Conservation (phyloP, 1,140 invertebrate genomes). For the Pseudomyrmex pallidus region DNA sequence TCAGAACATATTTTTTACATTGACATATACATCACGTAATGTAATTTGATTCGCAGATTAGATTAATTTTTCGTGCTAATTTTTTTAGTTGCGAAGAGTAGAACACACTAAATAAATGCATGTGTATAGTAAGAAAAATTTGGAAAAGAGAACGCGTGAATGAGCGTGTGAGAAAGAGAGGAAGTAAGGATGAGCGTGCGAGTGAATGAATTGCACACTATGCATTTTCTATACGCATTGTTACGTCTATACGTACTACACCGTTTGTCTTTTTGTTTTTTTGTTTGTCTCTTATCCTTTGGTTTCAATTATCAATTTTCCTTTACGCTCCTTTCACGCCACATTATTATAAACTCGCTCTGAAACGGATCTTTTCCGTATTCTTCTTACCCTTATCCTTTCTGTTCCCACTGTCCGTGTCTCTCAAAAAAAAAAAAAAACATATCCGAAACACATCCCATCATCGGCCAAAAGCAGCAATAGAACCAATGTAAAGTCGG, state of each 20-base stretch:
- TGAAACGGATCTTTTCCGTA: slow-evolving; percentile 63
- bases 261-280: slow-evolving; percentile 83
- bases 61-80: slow-evolving; percentile 15
- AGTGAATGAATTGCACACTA: slow-evolving; percentile 55
- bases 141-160: slow-evolving; percentile 6
- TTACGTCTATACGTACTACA: slow-evolving; percentile 85
- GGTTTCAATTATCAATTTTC: slow-evolving; percentile 84
- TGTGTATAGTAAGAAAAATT: slow-evolving; percentile 60
- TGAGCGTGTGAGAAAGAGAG: neutral
- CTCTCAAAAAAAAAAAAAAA: slow-evolving; percentile 59
- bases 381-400: slow-evolving; percentile 60
- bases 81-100: slow-evolving; percentile 43
- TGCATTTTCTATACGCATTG: slow-evolving; percentile 78
- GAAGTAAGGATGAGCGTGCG: slow-evolving; percentile 33
- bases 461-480: slow-evolving; percentile 87
- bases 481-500: slow-evolving; percentile 95
- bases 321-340: slow-evolving; percentile 76
- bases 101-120: slow-evolving; percentile 64
- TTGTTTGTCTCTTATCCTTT: slow-evolving; percentile 84
- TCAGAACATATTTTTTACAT: neutral
- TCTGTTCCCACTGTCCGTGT: slow-evolving; percentile 60
- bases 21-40: slow-evolving; percentile 10
- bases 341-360: slow-evolving; percentile 68
- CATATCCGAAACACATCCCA: slow-evolving; percentile 73
- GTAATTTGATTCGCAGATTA: slow-evolving; percentile 33